These are phyloP conservation scores for Noctua fimbriata DNA, from an alignment of 2,888 invertebrate species.

Conservation along the genomic window DNA sequence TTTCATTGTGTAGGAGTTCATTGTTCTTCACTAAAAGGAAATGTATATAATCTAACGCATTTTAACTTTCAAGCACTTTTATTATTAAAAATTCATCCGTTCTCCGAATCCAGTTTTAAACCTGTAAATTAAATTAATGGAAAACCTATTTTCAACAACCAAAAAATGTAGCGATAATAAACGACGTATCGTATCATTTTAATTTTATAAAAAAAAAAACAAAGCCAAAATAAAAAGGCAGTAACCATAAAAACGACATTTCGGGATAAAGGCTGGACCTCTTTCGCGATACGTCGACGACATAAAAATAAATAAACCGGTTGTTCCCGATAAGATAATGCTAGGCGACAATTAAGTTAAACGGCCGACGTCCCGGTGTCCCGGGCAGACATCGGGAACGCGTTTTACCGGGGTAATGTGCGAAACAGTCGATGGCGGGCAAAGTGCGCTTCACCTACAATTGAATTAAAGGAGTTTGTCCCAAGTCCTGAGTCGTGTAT, in stretches of 20 bases:
- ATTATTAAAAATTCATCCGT: background rate
- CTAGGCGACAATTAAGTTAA: conserved; percentile 77
- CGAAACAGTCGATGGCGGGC: conserved; percentile 54
- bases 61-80: background rate
- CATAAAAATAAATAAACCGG: conserved; percentile 73
- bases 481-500: conserved; percentile 32
- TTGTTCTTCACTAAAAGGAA: background rate
- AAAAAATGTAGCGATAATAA: background rate
- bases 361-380: conserved; percentile 65
- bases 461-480: conserved; percentile 66
- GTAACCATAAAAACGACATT: conserved; percentile 71
- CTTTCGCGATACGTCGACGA: conserved; percentile 68
- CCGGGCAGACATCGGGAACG: conserved; percentile 69
- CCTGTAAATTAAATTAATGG: background rate
- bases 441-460: conserved; percentile 54
- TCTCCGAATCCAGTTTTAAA: background rate
- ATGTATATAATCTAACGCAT: background rate
- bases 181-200: conserved; percentile 3
- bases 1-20: background rate
- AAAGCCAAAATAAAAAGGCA: conserved; percentile 63
- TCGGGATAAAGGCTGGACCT: conserved; percentile 68
- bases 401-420: conserved; percentile 68
- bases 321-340: conserved; percentile 76
- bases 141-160: conserved; percentile 7
- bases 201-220: conserved; percentile 48